These are phyloP conservation scores for Xanthorhoe spadicearia DNA, from an alignment of 2,888 invertebrate species.

Conservation along the genomic window DNA sequence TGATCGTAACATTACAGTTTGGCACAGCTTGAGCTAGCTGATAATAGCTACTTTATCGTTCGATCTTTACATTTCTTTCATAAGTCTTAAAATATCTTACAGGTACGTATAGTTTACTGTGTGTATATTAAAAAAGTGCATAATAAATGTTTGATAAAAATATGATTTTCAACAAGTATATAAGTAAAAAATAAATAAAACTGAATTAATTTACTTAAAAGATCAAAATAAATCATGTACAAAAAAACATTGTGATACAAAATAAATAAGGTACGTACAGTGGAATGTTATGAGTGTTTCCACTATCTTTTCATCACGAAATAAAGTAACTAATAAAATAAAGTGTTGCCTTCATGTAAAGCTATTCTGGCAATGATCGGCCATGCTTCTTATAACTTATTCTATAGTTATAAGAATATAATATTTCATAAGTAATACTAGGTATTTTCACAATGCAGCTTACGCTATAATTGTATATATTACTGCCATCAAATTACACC, in stretches of 20 bases:
- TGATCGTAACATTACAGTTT: slow-evolving; percentile 33
- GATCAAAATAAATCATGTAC: slow-evolving; percentile 33
- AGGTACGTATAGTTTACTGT: slow-evolving; percentile 35
- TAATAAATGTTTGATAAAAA: slow-evolving; percentile 35
- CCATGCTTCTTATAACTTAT: slow-evolving; percentile 9
- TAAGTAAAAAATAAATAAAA: slow-evolving; percentile 25
- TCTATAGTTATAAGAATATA: slow-evolving; percentile 15
- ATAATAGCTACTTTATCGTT: background rate
- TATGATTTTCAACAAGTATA: slow-evolving; percentile 35
- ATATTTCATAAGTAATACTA: slow-evolving; percentile 18
- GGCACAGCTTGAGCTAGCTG: slow-evolving; percentile 46
- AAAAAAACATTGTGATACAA: slow-evolving; percentile 38
- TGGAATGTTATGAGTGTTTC: slow-evolving; percentile 43
- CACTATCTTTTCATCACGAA: slow-evolving; percentile 30
- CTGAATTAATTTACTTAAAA: slow-evolving; percentile 26
- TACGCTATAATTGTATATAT: slow-evolving; percentile 9
- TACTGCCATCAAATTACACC: slow-evolving; percentile 12
- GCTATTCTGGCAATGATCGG: slow-evolving; percentile 38
- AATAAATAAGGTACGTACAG: slow-evolving; percentile 38
- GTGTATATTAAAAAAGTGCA: slow-evolving; percentile 40
- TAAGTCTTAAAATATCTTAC: slow-evolving; percentile 34
- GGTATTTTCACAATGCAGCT: slow-evolving; percentile 9
- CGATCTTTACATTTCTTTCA: slow-evolving; percentile 30
- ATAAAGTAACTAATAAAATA: slow-evolving; percentile 28
- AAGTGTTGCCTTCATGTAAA: slow-evolving; percentile 27